Base-by-base conservation (phyloP, 2,888 invertebrate genomes). In the Digitonthophagus gazella region DNA sequence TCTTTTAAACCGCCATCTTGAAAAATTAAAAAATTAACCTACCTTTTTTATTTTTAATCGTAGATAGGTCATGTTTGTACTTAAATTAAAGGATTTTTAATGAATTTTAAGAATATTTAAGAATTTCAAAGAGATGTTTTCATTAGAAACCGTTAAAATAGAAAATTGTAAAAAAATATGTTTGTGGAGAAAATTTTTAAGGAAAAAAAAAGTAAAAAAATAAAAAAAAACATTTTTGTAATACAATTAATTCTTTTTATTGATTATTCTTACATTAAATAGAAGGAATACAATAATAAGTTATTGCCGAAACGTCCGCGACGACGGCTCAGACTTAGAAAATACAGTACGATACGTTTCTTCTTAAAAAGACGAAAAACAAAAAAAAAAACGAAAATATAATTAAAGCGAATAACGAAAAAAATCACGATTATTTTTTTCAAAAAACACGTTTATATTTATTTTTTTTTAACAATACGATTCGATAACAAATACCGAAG, bases 291-390 rank as follows among this genome's bases (percentile, higher is more conserved):
- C 78, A 80, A 80, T 80, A 44, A 44, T 44, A 80, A 80, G 78
- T 80, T 77, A 78, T 78, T 78, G 78, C 78, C 79, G 74, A 74
- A 76, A 73, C 63, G 28, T 15, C 55, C 72, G 72, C 72, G 28
- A 72, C 75, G 75, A 74, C 74, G 77, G 80, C 77, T 81, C 81
- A 81, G 81, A 81, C 81, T 81, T 80, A 79, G 76, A 78, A 44
- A 66, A 76, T 80, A 80, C 80, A 81, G 80, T 81, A 82, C 80
- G 80, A 69, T 71, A 67, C 65, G 54, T 66, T 57, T 44, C 28
- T 44, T 20, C n/a, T 18, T 61, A 16, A 11, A 61, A 61, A 16
- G 20, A 19, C 19, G 61, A 57, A 44, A 44, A 44, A 16, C 57
- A 57, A n/a, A 15, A 14, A 16, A 57, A n/a, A 57, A 16, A 57